These are phyloP conservation scores for Oxystoma pomonae DNA, from an alignment of 2,888 invertebrate genomes.

Conservation along the genomic window DNA sequence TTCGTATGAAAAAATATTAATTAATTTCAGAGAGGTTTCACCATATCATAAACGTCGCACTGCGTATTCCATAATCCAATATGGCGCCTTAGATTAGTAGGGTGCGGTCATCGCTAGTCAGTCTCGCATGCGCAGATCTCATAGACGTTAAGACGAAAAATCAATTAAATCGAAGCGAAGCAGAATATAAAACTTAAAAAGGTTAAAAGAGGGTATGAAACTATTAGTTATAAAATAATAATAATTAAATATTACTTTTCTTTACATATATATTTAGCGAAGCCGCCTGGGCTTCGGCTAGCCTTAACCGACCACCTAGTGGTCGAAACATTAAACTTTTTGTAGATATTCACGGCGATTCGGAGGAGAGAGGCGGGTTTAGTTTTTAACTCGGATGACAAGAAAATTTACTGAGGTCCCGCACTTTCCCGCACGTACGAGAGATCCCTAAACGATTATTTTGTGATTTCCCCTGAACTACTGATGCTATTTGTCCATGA, in stretches of 20 bases:
- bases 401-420: not conserved
- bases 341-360: not conserved
- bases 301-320: not conserved
- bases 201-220: conserved; percentile 15
- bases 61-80: conserved; percentile 14
- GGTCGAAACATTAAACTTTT: not conserved
- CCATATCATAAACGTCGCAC: conserved; percentile 12
- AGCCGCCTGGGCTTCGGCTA: not conserved
- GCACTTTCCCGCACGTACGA: not conserved
- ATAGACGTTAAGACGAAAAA: conserved; percentile 11
- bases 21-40: conserved; percentile 21
- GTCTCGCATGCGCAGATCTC: conserved; percentile 13
- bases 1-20: conserved; percentile 3
- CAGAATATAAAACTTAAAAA: conserved; percentile 11
- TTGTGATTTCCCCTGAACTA: not conserved
- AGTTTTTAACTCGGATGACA: not conserved
- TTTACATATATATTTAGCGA: not conserved
- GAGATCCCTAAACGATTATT: not conserved
- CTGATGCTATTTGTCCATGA: too few relatives aligned
- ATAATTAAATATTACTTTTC: not conserved
- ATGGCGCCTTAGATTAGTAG: conserved; percentile 21
- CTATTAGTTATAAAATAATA: not conserved
- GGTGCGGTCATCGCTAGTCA: conserved; percentile 15
- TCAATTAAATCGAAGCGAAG: conserved; percentile 14
- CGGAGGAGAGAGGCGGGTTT: not conserved